A percentile compares a stretch with the other conserved stretches of the same genome.
These are phyloP conservation scores for Gavialis gangeticus DNA, from an alignment of 2,113 vertebrate species.

Conservation along the genomic window DNA sequence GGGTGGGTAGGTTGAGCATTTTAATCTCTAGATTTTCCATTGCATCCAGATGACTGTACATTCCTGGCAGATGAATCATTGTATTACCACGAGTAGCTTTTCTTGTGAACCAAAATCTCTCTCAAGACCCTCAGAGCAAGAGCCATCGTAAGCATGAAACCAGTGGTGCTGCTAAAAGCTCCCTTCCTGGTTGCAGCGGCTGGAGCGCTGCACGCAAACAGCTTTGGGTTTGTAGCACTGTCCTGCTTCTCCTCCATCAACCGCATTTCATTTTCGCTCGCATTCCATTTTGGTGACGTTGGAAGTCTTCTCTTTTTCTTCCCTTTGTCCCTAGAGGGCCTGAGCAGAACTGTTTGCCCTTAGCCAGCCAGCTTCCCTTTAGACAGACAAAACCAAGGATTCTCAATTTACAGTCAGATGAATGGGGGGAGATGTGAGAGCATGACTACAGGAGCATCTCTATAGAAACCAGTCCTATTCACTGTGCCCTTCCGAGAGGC, in stretches of 20 bases:
- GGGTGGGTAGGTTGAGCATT: conserved; percentile 41
- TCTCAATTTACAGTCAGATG: not conserved
- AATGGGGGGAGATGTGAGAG: not conserved
- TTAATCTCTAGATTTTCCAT: conserved; percentile 61
- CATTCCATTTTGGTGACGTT: conserved; percentile 47
- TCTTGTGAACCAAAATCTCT: not conserved
- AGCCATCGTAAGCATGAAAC: not conserved
- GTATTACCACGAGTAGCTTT: conserved; percentile 59
- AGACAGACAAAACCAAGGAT: not conserved
- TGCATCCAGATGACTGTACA: conserved; percentile 65
- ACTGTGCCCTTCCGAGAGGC: not conserved
- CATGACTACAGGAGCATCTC: not conserved
- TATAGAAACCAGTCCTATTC: not conserved
- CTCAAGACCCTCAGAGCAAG: not conserved
- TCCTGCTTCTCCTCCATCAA: not conserved
- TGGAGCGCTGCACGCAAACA: not conserved
- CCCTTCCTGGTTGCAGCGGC: not conserved
- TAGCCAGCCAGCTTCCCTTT: conserved; percentile 8
- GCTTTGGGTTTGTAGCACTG: not conserved
- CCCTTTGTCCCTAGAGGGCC: conserved; percentile 19
- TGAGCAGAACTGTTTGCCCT: conserved; percentile 41
- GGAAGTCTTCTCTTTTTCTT: conserved; percentile 22
- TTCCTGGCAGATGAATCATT: conserved; percentile 74
- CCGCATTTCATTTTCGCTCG: not conserved
- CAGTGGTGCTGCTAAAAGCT: not conserved